Conservation (phyloP, 2,797 vertebrate genomes). For the Enteromius thamalakanensis region DNA sequence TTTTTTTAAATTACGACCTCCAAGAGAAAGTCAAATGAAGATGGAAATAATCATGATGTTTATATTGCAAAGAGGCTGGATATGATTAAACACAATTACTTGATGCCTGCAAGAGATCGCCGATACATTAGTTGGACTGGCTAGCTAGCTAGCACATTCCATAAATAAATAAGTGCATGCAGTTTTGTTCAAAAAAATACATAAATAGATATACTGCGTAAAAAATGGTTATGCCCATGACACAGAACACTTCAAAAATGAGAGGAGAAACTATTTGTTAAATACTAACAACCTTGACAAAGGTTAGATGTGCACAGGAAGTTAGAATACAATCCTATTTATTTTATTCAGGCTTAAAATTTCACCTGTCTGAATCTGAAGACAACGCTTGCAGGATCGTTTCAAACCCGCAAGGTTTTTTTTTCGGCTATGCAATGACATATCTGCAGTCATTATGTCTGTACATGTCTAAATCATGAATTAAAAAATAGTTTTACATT, state of each 20-base stretch:
- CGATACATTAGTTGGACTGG: slow-evolving; percentile 14
- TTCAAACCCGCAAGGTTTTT: neutral
- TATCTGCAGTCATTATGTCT: slow-evolving; percentile 13
- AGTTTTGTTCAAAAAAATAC: slow-evolving; percentile 21
- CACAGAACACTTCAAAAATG: neutral
- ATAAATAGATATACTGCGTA: slow-evolving; percentile 34
- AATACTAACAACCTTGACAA: slow-evolving; percentile 30
- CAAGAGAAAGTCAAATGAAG: neutral
- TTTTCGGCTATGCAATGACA: slow-evolving; percentile 10
- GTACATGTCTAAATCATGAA: slow-evolving; percentile 7
- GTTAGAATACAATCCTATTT: slow-evolving; percentile 29
- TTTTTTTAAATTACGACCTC: neutral
- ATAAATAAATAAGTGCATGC: slow-evolving; percentile 41
- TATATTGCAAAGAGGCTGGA: slow-evolving; percentile 18
- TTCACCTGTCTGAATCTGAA: neutral
- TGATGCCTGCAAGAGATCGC: slow-evolving; percentile 14
- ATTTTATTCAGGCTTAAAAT: slow-evolving; percentile 7
- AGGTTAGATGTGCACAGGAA: slow-evolving; percentile 32
- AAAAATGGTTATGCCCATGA: slow-evolving; percentile 13
- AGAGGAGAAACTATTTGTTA: slow-evolving; percentile 7
- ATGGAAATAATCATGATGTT: neutral
- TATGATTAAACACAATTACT: slow-evolving; percentile 14
- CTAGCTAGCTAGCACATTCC: slow-evolving; percentile 10
- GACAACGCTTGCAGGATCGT: neutral
- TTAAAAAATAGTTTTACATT: slow-evolving; percentile 32